These are phyloP conservation scores for Megalurothrips usitatus DNA, from an alignment of 2,888 invertebrate species.

Conservation along the genomic window DNA sequence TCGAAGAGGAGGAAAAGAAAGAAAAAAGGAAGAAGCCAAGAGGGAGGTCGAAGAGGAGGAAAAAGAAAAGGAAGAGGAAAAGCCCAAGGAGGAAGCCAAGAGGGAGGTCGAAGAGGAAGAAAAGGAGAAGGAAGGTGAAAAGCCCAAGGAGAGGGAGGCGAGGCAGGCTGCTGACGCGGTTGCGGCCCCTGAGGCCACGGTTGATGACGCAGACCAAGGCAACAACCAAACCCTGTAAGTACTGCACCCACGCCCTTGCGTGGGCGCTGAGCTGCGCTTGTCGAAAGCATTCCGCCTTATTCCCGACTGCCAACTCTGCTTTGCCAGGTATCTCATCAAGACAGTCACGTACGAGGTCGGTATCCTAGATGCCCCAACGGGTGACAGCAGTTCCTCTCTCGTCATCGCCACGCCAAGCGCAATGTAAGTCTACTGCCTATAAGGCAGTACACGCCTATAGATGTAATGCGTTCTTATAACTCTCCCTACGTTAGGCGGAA, in stretches of 20 bases:
- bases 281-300: background rate
- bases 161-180: background rate
- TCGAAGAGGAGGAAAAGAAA: background rate
- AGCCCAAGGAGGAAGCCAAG: background rate
- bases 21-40: background rate
- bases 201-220: background rate
- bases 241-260: background rate
- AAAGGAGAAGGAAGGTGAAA: background rate
- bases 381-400: background rate
- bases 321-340: slow-evolving; percentile 12
- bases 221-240: slow-evolving; percentile 5
- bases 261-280: background rate
- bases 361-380: background rate
- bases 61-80: background rate
- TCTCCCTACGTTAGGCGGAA: too few relatives aligned
- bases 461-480: too few relatives aligned
- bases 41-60: background rate
- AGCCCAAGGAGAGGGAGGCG: slow-evolving; percentile 9
- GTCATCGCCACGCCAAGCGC: background rate
- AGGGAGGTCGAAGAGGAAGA: background rate
- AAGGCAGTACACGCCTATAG: too few relatives aligned
- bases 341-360: slow-evolving; percentile 10
- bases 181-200: background rate
- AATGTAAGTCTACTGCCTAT: background rate
- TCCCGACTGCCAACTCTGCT: background rate